These are phyloP conservation scores for Hemicrepidius hirtus DNA, from an alignment of 2,888 invertebrate genomes.

Conservation along the genomic window DNA sequence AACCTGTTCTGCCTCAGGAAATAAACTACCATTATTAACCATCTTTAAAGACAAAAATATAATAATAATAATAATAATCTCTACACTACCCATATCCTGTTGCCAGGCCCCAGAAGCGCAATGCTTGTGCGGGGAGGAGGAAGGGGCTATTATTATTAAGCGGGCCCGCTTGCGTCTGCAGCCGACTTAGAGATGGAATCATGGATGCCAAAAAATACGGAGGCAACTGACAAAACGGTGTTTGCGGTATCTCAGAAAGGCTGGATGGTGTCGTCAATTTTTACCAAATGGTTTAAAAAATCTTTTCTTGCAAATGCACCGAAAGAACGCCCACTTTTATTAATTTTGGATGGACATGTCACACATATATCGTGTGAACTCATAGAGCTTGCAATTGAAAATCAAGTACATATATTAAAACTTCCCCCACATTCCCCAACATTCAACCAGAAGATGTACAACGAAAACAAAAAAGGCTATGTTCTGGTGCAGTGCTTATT, in stretches of 20 bases:
- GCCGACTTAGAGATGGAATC: no score
- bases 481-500: no score
- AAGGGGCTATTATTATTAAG: no score
- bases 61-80: no score
- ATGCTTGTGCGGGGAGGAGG: no score
- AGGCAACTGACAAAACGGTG: not conserved
- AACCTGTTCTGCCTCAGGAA: slow-evolving; percentile 36
- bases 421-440: slow-evolving; percentile 37
- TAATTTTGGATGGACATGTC: slow-evolving; percentile 65
- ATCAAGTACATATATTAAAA: slow-evolving; percentile 34
- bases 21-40: slow-evolving; percentile 41
- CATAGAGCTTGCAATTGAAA: slow-evolving; percentile 12
- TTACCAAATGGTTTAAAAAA: slow-evolving; percentile 9
- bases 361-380: slow-evolving; percentile 54
- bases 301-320: slow-evolving; percentile 1
- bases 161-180: no score
- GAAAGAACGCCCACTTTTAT: slow-evolving; percentile 57
- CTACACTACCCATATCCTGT: no score
- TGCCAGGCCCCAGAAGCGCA: no score
- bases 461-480: no score
- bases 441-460: no score
- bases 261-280: slow-evolving; percentile 27
- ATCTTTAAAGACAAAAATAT: slow-evolving; percentile 43
- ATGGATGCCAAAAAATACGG: not conserved
- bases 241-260: slow-evolving; percentile 29